These are phyloP conservation scores for cattle (Bos taurus) DNA, from an alignment of 2,113 vertebrate genomes.

Conservation along the genomic window ARS-UCD2.0 NC_037350.1:45818501-45819000, in stretches of 20 bases:
- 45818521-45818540: neutral
- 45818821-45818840: no score
- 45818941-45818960: neutral
- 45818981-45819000: neutral
- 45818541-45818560: neutral
- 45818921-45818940: neutral
- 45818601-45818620: neutral
- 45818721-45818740: neutral
- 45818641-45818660: neutral
- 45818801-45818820: rapidly evolving
- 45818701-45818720: neutral
- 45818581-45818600: neutral
- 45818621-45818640: neutral
- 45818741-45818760: neutral
- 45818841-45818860: no score
- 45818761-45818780: neutral
- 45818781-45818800: neutral
- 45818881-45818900: neutral
- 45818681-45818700: neutral
- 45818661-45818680: neutral
- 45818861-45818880: no score
- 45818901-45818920: neutral
- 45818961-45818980: neutral
- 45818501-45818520: neutral
- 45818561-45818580: neutral